Percentiles rank a stretch among this genome's conserved stretches.
phyloP scores from a whole-genome alignment of 2,888 invertebrate genomes.

The Zaprionus obscuricornis region DNA sequence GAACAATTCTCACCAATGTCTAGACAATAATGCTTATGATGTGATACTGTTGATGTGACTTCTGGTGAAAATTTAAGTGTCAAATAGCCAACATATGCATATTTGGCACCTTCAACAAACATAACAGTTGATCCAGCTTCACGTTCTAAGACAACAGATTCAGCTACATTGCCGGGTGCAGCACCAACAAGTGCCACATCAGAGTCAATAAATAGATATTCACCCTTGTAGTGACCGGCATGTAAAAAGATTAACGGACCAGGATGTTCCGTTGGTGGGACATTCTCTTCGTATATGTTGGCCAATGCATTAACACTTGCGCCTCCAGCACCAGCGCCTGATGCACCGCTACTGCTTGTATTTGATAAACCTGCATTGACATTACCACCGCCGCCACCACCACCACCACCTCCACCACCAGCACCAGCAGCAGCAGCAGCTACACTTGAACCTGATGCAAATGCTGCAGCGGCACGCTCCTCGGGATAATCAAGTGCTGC shows the following conservation, averaged over 20 bases:
- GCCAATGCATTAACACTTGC: conserved; percentile 77
- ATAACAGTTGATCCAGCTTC: conserved; percentile 97
- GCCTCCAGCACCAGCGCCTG: conserved; percentile 41
- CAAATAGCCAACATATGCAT: conserved; percentile 95
- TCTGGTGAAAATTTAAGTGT: conserved; percentile 98
- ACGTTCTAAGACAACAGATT: conserved; percentile 95
- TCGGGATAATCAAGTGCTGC: conserved; percentile 95
- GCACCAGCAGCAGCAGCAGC: too few species aligned
- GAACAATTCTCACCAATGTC: conserved; percentile 98
- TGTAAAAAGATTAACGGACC: conserved; percentile 96
- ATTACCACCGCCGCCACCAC: conserved; percentile 82
- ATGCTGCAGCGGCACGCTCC: conserved; percentile 85
- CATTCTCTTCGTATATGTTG: conserved; percentile 81
- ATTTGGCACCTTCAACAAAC: conserved; percentile 97
- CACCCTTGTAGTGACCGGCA: conserved; percentile 95
- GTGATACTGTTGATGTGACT: conserved; percentile 95
- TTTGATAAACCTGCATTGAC: conserved; percentile 80
- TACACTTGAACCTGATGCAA: conserved; percentile 67
- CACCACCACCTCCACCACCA: conserved; percentile 77
- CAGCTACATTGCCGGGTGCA: conserved; percentile 96
- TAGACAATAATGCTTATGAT: conserved; percentile 98
- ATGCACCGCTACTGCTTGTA: conserved; percentile 69
- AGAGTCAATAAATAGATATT: conserved; percentile 96
- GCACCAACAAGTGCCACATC: conserved; percentile 95
- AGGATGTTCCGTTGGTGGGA: conserved; percentile 83